These are phyloP conservation scores for Tetragonisca angustula DNA, from an alignment of 2,888 invertebrate species.

Conservation along the genomic window DNA sequence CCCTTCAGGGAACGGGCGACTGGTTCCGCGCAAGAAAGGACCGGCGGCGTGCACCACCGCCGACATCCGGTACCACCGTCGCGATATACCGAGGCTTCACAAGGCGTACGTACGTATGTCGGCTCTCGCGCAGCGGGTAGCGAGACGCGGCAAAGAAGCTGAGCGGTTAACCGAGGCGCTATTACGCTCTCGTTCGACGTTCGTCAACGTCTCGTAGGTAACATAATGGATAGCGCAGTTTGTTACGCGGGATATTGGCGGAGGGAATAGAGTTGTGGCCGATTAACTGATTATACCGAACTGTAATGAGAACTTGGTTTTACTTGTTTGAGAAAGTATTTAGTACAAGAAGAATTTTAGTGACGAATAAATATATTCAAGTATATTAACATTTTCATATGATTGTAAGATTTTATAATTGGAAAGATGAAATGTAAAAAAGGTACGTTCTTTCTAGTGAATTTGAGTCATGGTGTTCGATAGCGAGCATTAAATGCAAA, in stretches of 20 bases:
- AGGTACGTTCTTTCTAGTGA: no score
- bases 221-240: not conserved
- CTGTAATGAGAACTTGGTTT: not conserved
- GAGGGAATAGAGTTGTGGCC: not conserved
- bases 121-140: constrained; percentile 62
- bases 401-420: no score
- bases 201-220: constrained; percentile 10
- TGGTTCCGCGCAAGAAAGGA: constrained; percentile 70
- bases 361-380: no score
- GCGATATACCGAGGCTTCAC: not conserved
- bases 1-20: constrained; percentile 79
- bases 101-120: constrained; percentile 8
- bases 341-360: no score
- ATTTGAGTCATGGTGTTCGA: no score
- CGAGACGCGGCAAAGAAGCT: constrained; percentile 55
- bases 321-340: not conserved
- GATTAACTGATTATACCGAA: not conserved
- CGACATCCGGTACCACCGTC: not conserved
- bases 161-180: constrained; percentile 36
- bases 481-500: no score
- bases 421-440: no score
- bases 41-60: constrained; percentile 45
- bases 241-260: not conserved
- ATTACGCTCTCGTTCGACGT: constrained; percentile 25
- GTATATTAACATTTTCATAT: no score